Conservation (phyloP, 92 coral and sea anemone species). For the Palythoa caribaeorum region DNA sequence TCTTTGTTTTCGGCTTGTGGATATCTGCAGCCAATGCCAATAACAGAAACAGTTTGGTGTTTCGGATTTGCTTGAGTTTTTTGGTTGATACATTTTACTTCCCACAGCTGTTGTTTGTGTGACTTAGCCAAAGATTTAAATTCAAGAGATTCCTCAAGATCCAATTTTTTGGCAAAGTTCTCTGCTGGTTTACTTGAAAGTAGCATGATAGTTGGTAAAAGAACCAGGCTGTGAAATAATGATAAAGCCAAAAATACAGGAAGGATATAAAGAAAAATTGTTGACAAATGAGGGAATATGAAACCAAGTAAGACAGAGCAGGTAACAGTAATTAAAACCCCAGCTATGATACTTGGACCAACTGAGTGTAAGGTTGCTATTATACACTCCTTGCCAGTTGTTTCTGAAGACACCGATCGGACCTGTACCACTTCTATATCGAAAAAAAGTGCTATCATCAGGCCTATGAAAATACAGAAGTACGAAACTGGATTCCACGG, state of each 20-base stretch:
- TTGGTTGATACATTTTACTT: not conserved
- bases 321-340: constrained; percentile 35
- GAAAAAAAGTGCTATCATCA: constrained; percentile 40
- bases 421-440: constrained; percentile 58
- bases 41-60: constrained; percentile 58
- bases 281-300: constrained; percentile 56
- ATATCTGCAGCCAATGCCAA: constrained; percentile 87
- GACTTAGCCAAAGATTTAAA: constrained; percentile 15
- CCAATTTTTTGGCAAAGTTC: constrained; percentile 8
- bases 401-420: constrained; percentile 42
- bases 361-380: constrained; percentile 39
- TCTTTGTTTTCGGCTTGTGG: constrained; percentile 73
- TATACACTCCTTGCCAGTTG: constrained; percentile 34
- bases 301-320: constrained; percentile 78
- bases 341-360: constrained; percentile 46
- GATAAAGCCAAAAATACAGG: constrained; percentile 63
- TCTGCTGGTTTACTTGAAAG: constrained; percentile 53
- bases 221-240: constrained; percentile 61
- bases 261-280: constrained; percentile 57
- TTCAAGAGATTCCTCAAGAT: constrained; percentile 42
- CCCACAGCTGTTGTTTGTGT: not conserved
- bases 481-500: constrained; percentile 63
- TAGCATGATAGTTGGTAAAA: constrained; percentile 58
- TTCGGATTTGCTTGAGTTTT: not conserved
- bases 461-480: constrained; percentile 49